phyloP scores from a whole-genome alignment of 1,140 invertebrate genomes.

The Melipona quadrifasciata region DNA sequence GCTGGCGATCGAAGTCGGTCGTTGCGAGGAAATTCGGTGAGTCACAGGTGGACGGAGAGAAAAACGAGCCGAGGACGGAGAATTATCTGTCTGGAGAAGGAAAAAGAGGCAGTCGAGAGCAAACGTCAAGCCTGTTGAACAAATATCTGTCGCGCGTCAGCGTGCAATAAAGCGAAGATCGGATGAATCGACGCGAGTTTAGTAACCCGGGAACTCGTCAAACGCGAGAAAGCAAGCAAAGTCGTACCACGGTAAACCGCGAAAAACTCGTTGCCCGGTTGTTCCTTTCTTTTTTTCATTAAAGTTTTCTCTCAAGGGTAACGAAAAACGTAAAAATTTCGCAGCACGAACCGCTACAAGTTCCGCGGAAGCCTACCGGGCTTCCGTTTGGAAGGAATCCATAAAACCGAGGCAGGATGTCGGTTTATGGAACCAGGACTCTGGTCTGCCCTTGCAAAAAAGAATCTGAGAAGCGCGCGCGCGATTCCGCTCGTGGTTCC shows the following conservation, averaged over 20 bases:
- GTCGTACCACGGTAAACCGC: background rate
- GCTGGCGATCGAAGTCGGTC: background rate
- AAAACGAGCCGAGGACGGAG: background rate
- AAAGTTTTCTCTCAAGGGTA: conserved; percentile 14
- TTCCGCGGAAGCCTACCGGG: background rate
- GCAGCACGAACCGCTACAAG: conserved; percentile 2
- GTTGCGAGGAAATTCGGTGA: conserved; percentile 2
- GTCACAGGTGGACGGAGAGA: background rate
- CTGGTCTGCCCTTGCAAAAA: background rate
- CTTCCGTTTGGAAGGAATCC: conserved; percentile 38
- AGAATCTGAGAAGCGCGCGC: background rate
- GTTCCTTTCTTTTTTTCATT: background rate
- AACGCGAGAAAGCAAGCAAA: background rate
- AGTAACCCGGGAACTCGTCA: background rate
- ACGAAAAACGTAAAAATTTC: conserved; percentile 22
- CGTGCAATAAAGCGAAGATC: background rate
- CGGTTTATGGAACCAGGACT: conserved; percentile 23
- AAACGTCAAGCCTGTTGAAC: background rate
- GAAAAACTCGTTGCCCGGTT: background rate
- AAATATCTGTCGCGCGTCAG: background rate
- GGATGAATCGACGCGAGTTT: background rate
- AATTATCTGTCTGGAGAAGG: background rate
- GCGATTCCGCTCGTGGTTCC: background rate
- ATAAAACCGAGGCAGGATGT: conserved; percentile 35
- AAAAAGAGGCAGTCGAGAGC: too few species aligned